phyloP scores from a whole-genome alignment of 2,113 vertebrate genomes.

The Ptyas mucosa region DNA sequence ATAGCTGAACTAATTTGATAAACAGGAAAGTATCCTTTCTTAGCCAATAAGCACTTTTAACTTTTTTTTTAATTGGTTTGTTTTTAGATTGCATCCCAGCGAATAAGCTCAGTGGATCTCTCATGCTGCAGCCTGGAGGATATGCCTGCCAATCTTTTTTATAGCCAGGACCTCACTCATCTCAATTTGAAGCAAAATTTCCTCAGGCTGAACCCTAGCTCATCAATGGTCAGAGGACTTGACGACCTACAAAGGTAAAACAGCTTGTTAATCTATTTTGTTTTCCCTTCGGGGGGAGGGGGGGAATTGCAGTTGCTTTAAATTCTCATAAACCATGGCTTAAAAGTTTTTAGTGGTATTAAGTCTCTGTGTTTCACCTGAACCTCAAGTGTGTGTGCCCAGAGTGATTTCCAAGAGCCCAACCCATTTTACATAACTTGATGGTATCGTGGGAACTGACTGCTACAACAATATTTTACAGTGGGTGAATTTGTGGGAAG shows the following conservation, averaged over 20 bases:
- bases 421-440: not conserved
- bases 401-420: not conserved
- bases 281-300: not conserved
- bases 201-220: slow-evolving; percentile 70
- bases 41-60: not conserved
- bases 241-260: slow-evolving; percentile 89
- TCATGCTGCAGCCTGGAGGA: slow-evolving; percentile 96
- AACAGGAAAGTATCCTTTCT: not conserved
- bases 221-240: slow-evolving; percentile 76
- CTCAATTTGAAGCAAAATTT: slow-evolving; percentile 99
- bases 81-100: slow-evolving; percentile 90
- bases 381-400: not conserved
- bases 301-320: not conserved
- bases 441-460: not conserved
- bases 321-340: not conserved
- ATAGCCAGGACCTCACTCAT: slow-evolving; percentile 97
- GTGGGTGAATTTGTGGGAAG: not conserved
- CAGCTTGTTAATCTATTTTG: not conserved
- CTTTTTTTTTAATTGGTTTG: slow-evolving; percentile 22
- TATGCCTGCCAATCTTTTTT: slow-evolving; percentile 93
- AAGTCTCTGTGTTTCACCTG: not conserved
- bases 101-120: slow-evolving; percentile 96
- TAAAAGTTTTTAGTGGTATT: not conserved
- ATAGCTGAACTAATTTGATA: not conserved
- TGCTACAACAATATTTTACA: not conserved